Evolutionary conservation across 30 jellyfish, hydroid and myxozoan species (phyloP).

Genomic region (Hydractinia symbiolongicarpus): DNA sequence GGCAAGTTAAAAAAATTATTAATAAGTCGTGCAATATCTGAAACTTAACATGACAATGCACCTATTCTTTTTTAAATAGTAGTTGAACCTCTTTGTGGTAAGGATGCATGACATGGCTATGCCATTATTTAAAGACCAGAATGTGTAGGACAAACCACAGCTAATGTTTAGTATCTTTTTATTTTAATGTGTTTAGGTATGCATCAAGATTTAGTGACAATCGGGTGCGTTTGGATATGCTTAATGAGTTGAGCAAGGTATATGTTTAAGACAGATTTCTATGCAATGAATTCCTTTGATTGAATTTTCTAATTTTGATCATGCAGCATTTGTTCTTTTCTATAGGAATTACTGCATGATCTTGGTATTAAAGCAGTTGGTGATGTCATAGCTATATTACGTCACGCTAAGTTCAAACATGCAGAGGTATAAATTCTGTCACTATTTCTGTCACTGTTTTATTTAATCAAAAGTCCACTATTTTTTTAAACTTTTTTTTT

Average conservation of each 20-base stretch:
- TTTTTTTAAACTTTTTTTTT: not conserved
- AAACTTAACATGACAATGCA: too few relatives aligned
- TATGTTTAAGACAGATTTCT: not conserved
- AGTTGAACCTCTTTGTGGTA: not conserved
- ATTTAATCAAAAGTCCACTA: not conserved
- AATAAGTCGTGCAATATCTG: too few relatives aligned
- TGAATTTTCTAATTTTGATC: too few relatives aligned
- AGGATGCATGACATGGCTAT: too few relatives aligned
- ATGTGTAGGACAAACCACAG: not conserved
- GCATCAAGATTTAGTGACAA: conserved; percentile 75
- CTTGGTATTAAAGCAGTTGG: conserved; percentile 89
- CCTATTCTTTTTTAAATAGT: too few relatives aligned
- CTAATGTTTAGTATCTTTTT: not conserved
- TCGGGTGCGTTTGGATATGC: conserved; percentile 87
- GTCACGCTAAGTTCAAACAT: conserved; percentile 63
- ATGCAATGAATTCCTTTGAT: not conserved
- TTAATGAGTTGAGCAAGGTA: conserved; percentile 80
- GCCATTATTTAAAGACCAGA: not conserved
- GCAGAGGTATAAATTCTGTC: conserved; percentile 46
- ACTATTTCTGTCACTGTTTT: not conserved
- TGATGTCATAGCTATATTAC: conserved; percentile 78
- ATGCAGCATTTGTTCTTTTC: not conserved
- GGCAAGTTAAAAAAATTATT: too few relatives aligned
- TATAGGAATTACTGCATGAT: conserved; percentile 72
- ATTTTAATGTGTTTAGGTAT: conserved; percentile 40